Evolutionary conservation across 2,888 invertebrate genomes (phyloP), one percentile per base, ranked within the genome.

Genomic region (Habrosyne pyritoides): DNA sequence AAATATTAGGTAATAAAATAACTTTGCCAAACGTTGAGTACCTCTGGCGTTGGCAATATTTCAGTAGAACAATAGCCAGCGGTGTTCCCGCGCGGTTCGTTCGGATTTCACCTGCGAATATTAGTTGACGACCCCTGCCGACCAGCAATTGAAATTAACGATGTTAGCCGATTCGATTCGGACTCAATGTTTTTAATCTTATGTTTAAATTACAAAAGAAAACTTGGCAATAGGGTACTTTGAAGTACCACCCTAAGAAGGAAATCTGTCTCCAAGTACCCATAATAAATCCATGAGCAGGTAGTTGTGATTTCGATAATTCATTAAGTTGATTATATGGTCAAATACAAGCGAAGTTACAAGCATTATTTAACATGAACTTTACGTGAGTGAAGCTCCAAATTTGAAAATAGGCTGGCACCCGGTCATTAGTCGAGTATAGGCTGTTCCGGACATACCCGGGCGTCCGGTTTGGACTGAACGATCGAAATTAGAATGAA

Each of bases 1-100:
- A n/a, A n/a, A n/a, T n/a, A n/a, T n/a, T n/a, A n/a, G n/a, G n/a
- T n/a, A n/a, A n/a, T n/a, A n/a, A n/a, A n/a, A n/a, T n/a, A n/a
- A n/a, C n/a, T n/a, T n/a, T n/a, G 48, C 18, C 46, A 60, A 63
- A 67, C n/a, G 82, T 83, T 76, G 52, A 5, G 14, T 24, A 77
- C 64, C 67, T 64, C 82, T 83, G 84, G 56, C 52, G 64, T 64
- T 62, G 59, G 86, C 91, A 91, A 90, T 91, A 90, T 91, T 91
- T 90, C 86, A 88, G 84, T 60, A 64, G 64, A 84, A 90, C 91
- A 91, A 91, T 90, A 82, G 88, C 71, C 75, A 42, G 42, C 73
- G 75, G 71, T 79, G 83, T 83, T 74, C 75, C 78, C 69, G 77
- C 71, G 79, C 67, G 77, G 74, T 76, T 87, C 79, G 81, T 84